Evolutionary conservation across 1,140 invertebrate genomes (phyloP), one percentile per base, ranked within the genome.

Genomic region (Nasonia giraulti): DNA sequence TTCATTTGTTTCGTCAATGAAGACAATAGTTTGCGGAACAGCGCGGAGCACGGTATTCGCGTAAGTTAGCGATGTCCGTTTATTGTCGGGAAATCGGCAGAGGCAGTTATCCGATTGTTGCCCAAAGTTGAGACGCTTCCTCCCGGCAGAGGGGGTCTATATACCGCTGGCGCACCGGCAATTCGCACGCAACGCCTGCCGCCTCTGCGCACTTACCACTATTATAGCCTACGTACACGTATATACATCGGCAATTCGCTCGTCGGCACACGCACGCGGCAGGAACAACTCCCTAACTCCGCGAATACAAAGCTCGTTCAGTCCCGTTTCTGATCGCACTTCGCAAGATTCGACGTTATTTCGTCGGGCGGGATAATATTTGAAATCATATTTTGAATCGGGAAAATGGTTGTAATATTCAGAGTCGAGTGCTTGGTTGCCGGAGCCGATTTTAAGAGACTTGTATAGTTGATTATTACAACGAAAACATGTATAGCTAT

Each of bases 61-160:
- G 71, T 78, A 66, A 85, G 69, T 84, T 85, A 14, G 73, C 73
- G 62, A 69, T 80, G 73, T 55, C 78, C 74, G 80, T 82, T 81
- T 82, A 85, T 85, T 85, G 84, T 78, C 33, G 80, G 55, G 68
- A 82, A 82, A 85, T 85, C 75, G 75, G 80, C 62, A 71, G 62
- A 73, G 80, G 84, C 80, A 85, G 74, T 85, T 82, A 82, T 85
- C 75, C 84, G 80, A 82, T 85, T 82, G 84, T 85, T 82, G 44
- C 0, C 37, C 31, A 33, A 33, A 85, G 84, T 85, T 80, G 78
- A 85, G 73, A 76, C 27, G 69, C 44, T 77, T 50, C 76, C 66
- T 14, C 68, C 11, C 55, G 50, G 12, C 50, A 50, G 47, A 10
- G 14, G 68, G 31, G 75, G 82, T 78, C 47, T 40, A 62, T 75